These are phyloP conservation scores for Suillia variegata DNA, from an alignment of 2,888 invertebrate genomes.

Conservation along the genomic window DNA sequence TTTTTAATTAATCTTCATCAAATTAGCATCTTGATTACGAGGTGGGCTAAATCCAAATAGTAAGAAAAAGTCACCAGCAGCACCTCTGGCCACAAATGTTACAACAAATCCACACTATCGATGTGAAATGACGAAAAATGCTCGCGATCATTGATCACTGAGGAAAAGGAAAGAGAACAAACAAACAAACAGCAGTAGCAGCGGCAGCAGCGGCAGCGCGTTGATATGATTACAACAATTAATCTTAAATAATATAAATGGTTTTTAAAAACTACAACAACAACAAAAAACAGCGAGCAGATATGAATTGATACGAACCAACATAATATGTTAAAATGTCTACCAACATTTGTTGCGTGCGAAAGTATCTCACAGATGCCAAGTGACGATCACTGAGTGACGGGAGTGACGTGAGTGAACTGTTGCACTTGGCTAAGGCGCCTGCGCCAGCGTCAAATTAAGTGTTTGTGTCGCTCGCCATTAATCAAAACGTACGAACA, in stretches of 20 bases:
- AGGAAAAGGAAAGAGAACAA: neutral
- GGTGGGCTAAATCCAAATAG: neutral
- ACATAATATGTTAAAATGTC: neutral
- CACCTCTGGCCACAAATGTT: neutral
- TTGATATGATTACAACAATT: slow-evolving; percentile 58
- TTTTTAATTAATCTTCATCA: slow-evolving; percentile 49
- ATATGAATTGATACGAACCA: neutral
- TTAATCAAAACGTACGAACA: slow-evolving; percentile 54
- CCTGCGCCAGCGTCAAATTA: slow-evolving; percentile 57
- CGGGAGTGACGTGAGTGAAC: neutral
- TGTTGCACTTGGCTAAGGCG: slow-evolving; percentile 39
- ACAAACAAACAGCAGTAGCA: slow-evolving; percentile 11
- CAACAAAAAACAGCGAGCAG: slow-evolving; percentile 16
- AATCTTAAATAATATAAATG: slow-evolving; percentile 50
- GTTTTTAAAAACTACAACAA: slow-evolving; percentile 18
- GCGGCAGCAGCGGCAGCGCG: too few species aligned
- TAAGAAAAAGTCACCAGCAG: too few species aligned
- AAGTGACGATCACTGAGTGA: neutral
- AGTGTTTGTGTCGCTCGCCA: slow-evolving; percentile 57
- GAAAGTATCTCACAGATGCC: slow-evolving; percentile 31
- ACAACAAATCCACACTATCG: too few species aligned
- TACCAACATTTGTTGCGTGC: slow-evolving; percentile 24
- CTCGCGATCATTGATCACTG: slow-evolving; percentile 18
- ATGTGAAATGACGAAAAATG: neutral
- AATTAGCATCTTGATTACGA: slow-evolving; percentile 53